These are phyloP conservation scores for Cladorhizidae sp. DNA, from an alignment of 37 sponge, comb jelly and placozoan genomes.

Conservation along the genomic window DNA sequence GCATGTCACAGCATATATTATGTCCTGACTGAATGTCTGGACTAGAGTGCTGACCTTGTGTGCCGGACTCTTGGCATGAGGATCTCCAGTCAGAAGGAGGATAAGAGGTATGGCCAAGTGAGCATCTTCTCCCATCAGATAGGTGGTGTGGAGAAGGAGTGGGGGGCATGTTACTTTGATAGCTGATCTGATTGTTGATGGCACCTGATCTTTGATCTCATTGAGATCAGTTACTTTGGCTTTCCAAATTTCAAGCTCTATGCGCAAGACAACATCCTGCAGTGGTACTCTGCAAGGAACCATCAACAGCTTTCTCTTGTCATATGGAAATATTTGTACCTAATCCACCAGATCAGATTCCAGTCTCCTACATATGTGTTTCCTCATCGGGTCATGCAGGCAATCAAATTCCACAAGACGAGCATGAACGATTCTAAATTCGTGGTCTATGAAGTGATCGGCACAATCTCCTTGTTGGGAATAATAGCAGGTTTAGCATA, in stretches of 20 bases:
- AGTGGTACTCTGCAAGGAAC: conserved; percentile 1
- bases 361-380: conserved; percentile 2
- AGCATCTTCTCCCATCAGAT: background rate
- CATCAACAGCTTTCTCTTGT: conserved; percentile 12
- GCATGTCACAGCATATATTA: too few species aligned
- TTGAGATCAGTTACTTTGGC: conserved; percentile 5
- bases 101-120: background rate
- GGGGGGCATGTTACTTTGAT: background rate
- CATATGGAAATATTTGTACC: conserved; percentile 5
- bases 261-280: conserved; percentile 3
- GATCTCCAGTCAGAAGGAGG: background rate
- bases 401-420: background rate
- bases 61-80: background rate
- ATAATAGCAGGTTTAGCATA: background rate
- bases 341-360: background rate
- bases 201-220: conserved; percentile 1
- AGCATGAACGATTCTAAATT: conserved; percentile 1
- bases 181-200: conserved; percentile 12
- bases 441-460: background rate
- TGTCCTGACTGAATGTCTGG: conserved; percentile 1
- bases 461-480: conserved; percentile 5
- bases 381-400: background rate
- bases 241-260: conserved; percentile 11
- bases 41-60: background rate
- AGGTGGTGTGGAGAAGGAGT: conserved; percentile 4